Conservation (phyloP, 2,888 invertebrate species). For the Clitarchus hookeri region DNA sequence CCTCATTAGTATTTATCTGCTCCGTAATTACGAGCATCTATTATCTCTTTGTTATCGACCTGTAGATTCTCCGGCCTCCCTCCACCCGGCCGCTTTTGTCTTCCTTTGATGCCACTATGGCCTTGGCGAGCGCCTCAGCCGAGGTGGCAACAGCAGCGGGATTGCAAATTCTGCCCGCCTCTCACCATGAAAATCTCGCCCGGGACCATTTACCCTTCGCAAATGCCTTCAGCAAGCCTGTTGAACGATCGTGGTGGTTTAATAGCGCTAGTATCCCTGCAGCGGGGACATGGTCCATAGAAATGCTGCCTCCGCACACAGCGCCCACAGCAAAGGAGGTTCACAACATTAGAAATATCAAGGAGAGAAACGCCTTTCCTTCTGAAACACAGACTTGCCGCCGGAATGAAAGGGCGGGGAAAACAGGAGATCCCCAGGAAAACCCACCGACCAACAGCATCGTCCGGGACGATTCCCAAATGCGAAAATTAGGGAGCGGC, state of each 20-base stretch:
- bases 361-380: too few relatives aligned
- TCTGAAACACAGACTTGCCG: too few relatives aligned
- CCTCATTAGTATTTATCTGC: background rate
- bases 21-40: slow-evolving; percentile 1
- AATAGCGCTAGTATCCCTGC: background rate
- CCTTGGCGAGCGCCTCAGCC: background rate
- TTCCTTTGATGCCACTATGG: background rate
- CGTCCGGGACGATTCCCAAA: too few relatives aligned
- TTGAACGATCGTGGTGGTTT: background rate
- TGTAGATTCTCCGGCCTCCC: too few relatives aligned
- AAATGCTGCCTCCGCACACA: too few relatives aligned
- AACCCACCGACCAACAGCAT: too few relatives aligned
- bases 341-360: too few relatives aligned
- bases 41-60: slow-evolving; percentile 14
- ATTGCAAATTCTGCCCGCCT: background rate
- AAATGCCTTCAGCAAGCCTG: background rate
- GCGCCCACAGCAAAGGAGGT: too few relatives aligned
- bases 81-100: background rate
- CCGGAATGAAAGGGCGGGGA: too few relatives aligned
- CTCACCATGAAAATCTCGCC: background rate
- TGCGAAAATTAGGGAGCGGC: too few relatives aligned
- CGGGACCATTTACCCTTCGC: background rate
- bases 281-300: too few relatives aligned
- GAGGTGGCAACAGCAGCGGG: background rate
- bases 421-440: too few relatives aligned